Conservation (phyloP, 2,888 invertebrate genomes). For the Eilema sororculum region DNA sequence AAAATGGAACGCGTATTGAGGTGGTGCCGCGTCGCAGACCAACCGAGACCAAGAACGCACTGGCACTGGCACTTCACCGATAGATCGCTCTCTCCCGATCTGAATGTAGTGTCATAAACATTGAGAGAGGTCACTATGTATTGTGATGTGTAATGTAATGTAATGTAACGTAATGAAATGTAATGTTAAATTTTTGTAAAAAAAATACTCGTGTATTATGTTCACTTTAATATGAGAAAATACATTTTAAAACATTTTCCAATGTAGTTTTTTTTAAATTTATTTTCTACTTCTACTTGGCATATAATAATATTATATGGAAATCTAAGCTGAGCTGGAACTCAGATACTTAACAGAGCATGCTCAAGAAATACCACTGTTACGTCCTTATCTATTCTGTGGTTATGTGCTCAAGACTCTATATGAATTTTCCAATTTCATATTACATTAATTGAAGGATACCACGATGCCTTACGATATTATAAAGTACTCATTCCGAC, state of each 20-base stretch:
- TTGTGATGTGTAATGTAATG: neutral
- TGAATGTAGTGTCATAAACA: constrained; percentile 59
- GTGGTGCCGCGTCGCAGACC: constrained; percentile 59
- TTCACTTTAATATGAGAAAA: too few species aligned
- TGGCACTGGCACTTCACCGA: constrained; percentile 48
- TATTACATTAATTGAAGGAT: too few species aligned
- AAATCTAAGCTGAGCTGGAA: neutral
- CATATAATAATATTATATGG: too few species aligned
- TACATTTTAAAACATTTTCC: neutral
- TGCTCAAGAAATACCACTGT: neutral
- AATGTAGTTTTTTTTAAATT: too few species aligned
- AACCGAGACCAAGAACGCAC: constrained; percentile 65
- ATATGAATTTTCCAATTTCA: neutral
- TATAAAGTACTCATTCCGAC: too few species aligned
- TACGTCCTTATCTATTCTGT: too few species aligned
- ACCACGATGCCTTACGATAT: too few species aligned
- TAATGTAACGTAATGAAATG: neutral
- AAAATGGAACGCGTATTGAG: constrained; percentile 60
- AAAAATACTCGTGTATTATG: neutral
- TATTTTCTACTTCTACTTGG: too few species aligned
- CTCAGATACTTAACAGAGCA: neutral
- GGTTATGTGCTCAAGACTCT: neutral
- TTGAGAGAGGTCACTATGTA: constrained; percentile 60
- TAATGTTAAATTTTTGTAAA: neutral
- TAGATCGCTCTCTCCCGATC: constrained; percentile 76